Evolutionary conservation across 2,888 invertebrate species (phyloP).

Genomic region (Sisyra terminalis): DNA sequence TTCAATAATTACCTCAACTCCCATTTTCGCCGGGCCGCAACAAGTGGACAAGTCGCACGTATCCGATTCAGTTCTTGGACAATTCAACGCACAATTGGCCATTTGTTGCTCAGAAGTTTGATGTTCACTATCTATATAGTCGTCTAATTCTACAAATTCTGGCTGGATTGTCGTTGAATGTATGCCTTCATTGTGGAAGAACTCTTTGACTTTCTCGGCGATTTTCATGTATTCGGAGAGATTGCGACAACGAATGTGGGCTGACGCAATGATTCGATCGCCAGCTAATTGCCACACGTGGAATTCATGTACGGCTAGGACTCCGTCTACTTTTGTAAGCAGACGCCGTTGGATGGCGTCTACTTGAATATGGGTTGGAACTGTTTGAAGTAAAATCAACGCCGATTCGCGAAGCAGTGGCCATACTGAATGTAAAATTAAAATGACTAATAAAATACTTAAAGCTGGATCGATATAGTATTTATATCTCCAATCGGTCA

Average conservation of each 20-base stretch:
- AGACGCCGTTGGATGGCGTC: slow-evolving; percentile 81
- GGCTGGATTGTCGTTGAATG: slow-evolving; percentile 98
- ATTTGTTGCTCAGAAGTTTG: slow-evolving; percentile 37
- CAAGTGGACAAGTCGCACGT: slow-evolving; percentile 78
- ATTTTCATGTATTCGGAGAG: slow-evolving; percentile 93
- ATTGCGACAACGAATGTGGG: slow-evolving; percentile 90
- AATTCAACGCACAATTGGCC: slow-evolving; percentile 82
- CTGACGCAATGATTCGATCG: slow-evolving; percentile 91
- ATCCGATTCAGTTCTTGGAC: slow-evolving; percentile 38
- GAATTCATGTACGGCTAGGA: slow-evolving; percentile 92
- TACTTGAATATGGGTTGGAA: slow-evolving; percentile 92
- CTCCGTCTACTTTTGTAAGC: slow-evolving; percentile 81
- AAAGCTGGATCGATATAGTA: slow-evolving; percentile 90
- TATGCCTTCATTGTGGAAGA: slow-evolving; percentile 96
- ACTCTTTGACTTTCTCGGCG: slow-evolving; percentile 89
- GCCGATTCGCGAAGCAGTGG: slow-evolving; percentile 87
- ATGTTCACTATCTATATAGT: slow-evolving; percentile 24
- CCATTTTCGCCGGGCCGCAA: slow-evolving; percentile 70
- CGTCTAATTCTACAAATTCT: slow-evolving; percentile 77
- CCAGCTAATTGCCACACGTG: slow-evolving; percentile 98
- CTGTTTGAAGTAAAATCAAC: slow-evolving; percentile 90
- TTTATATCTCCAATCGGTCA: slow-evolving; percentile 63
- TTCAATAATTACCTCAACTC: slow-evolving; percentile 19
- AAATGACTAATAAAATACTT: slow-evolving; percentile 71
- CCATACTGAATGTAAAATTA: slow-evolving; percentile 83